These are phyloP conservation scores for Drosophila subobscura DNA, from an alignment of 1,140 invertebrate species.

Conservation along the genomic window DNA sequence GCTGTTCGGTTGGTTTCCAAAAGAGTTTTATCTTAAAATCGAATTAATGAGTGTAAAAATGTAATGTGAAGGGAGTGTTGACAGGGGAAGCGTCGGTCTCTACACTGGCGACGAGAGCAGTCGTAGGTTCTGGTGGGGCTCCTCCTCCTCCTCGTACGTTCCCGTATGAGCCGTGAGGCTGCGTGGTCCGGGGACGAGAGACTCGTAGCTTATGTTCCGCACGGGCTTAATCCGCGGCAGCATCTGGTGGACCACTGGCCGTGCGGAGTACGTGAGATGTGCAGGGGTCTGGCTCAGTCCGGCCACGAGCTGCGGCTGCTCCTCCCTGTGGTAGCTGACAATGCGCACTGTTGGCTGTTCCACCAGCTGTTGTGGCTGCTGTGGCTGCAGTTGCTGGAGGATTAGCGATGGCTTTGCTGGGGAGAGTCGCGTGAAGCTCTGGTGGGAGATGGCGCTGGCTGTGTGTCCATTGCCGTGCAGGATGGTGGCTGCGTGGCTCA, in stretches of 20 bases:
- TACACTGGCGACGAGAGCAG: constrained; percentile 9
- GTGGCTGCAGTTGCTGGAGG: constrained; percentile 11
- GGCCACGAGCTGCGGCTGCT: neutral
- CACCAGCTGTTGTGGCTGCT: constrained; percentile 1
- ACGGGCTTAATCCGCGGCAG: constrained; percentile 70
- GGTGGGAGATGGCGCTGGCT: constrained; percentile 83
- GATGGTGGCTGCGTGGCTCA: constrained; percentile 42
- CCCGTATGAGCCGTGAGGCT: constrained; percentile 6
- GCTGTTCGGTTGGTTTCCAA: constrained; percentile 1
- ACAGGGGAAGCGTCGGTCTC: constrained; percentile 37
- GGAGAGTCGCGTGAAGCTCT: constrained; percentile 75
- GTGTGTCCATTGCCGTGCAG: constrained; percentile 54
- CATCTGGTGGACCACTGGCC: constrained; percentile 69
- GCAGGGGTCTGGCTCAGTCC: constrained; percentile 63
- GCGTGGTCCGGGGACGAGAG: constrained; percentile 47
- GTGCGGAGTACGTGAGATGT: constrained; percentile 68
- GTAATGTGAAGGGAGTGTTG: constrained; percentile 25
- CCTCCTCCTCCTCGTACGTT: no score
- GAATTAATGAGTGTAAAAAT: constrained; percentile 21
- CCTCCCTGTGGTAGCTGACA: constrained; percentile 19
- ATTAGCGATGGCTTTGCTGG: constrained; percentile 23
- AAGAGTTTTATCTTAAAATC: constrained; percentile 5
- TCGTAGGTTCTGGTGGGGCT: no score
- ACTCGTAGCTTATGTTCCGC: constrained; percentile 62
- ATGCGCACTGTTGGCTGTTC: constrained; percentile 35